Percentiles rank a stretch among this genome's conserved stretches.
Conservation (phyloP, 2,888 invertebrate species). For the Hydrotaea diabolus region DNA sequence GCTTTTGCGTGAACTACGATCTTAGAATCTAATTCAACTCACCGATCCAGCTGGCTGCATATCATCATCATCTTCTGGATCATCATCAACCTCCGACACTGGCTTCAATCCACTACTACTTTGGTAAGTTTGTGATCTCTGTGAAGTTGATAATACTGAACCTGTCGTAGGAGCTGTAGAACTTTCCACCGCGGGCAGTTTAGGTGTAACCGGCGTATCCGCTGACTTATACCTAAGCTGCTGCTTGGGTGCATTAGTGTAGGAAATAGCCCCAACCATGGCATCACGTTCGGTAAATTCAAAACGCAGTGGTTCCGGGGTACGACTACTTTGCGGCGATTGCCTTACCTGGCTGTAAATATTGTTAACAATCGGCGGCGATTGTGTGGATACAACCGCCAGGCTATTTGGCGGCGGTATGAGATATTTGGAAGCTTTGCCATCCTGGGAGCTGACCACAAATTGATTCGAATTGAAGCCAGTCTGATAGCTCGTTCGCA, state of each 20-base stretch:
- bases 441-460: slow-evolving; percentile 77
- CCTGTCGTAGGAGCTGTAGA: slow-evolving; percentile 31
- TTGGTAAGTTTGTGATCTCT: slow-evolving; percentile 22
- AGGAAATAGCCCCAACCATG: slow-evolving; percentile 72
- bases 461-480: slow-evolving; percentile 75
- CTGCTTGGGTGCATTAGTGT: slow-evolving; percentile 74
- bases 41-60: slow-evolving; percentile 73
- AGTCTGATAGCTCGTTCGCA: slow-evolving; percentile 76
- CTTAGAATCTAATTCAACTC: slow-evolving; percentile 64
- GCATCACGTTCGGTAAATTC: slow-evolving; percentile 80
- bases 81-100: slow-evolving; percentile 60
- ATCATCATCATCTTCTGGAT: slow-evolving; percentile 74
- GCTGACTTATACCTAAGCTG: slow-evolving; percentile 62
- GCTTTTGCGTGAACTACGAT: no score
- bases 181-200: neutral
- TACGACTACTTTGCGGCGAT: slow-evolving; percentile 69
- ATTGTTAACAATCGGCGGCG: slow-evolving; percentile 19
- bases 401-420: neutral
- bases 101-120: slow-evolving; percentile 27
- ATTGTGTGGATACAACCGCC: slow-evolving; percentile 47
- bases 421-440: slow-evolving; percentile 75
- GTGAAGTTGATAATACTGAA: neutral
- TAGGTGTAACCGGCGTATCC: slow-evolving; percentile 13
- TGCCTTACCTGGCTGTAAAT: slow-evolving; percentile 69
- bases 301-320: slow-evolving; percentile 76